Conservation (phyloP, 2,888 invertebrate species). For the Gryllus longicercus region DNA sequence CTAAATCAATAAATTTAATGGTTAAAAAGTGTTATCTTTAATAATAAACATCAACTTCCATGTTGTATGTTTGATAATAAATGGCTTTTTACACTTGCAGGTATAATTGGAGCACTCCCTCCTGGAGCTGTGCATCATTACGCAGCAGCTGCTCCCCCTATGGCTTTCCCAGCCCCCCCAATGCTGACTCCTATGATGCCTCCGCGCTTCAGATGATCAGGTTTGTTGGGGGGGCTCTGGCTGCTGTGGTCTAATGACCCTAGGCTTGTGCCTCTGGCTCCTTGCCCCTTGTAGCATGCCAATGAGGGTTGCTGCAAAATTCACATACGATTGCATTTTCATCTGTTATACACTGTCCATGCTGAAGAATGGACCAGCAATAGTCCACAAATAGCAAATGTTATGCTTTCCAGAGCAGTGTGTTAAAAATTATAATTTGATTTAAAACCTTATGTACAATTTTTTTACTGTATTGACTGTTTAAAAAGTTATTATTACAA, state of each 20-base stretch:
- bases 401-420: neutral
- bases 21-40: no score
- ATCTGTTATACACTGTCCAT: conserved; percentile 9
- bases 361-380: conserved; percentile 17
- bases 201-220: conserved; percentile 84
- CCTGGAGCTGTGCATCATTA: conserved; percentile 52
- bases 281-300: conserved; percentile 27
- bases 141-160: conserved; percentile 43
- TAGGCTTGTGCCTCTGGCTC: conserved; percentile 36
- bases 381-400: neutral
- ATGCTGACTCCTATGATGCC: conserved; percentile 68
- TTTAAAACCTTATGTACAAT: conserved; percentile 5
- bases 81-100: conserved; percentile 40
- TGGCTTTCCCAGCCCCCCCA: conserved; percentile 53
- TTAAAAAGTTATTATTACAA: neutral
- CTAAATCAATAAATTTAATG: no score
- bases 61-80: no score
- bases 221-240: conserved; percentile 55
- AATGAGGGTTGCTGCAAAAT: neutral
- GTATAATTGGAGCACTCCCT: conserved; percentile 48
- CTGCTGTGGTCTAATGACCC: conserved; percentile 57
- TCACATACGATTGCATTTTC: neutral
- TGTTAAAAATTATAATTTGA: neutral
- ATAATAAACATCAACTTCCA: no score
- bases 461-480: conserved; percentile 3